Evolutionary conservation across 2,888 invertebrate species (phyloP), one percentile per base, ranked within the genome.

Genomic region (Bombylius major): DNA sequence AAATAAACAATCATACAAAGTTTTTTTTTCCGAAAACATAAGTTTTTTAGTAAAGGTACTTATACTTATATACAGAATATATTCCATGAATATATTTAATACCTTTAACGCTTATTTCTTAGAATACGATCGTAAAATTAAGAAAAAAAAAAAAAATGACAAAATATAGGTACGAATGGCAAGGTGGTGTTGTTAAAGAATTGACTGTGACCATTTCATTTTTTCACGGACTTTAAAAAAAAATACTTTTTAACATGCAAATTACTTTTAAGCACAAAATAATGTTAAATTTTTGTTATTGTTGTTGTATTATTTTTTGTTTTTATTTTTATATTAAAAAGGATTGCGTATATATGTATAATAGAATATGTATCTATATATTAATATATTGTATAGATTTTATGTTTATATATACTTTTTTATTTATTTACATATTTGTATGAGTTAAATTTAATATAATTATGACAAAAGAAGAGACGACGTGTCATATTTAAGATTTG

Each of bases 181-280:
- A 44, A 50, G 44, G 50, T 42, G 7, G 8, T 50, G 44, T 49
- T 48, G 53, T 44, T 49, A 42, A 11, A n/a, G 44, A 49, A 54
- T 50, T 51, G 39, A 50, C 44, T 50, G 54, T 54, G 50, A 45
- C 54, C 54, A 49, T 13, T 49, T 23, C 39, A 42, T 8, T 33
- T 23, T 32, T 33, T 50, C 23, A 46, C 36, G 33, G 12, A 45
- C n/a, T 14, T 47, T 53, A 36, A 48, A 31, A 47, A 31, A 48
- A 39, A n/a, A 53, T 45, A 34, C 34, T 50, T 54, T 54, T 54
- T 54, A 23, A 44, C 44, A 54, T 54, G 54, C 54, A 54, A 54
- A 54, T 54, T 44, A 54, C 39, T 11, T 42, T 42, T 42, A 36
- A 8, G 9, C 6, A 9, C 23, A 23, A 23, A 23, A 23, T 23